Conservation (phyloP, 2,797 vertebrate species). For the Melanotaenia pygmaea region DNA sequence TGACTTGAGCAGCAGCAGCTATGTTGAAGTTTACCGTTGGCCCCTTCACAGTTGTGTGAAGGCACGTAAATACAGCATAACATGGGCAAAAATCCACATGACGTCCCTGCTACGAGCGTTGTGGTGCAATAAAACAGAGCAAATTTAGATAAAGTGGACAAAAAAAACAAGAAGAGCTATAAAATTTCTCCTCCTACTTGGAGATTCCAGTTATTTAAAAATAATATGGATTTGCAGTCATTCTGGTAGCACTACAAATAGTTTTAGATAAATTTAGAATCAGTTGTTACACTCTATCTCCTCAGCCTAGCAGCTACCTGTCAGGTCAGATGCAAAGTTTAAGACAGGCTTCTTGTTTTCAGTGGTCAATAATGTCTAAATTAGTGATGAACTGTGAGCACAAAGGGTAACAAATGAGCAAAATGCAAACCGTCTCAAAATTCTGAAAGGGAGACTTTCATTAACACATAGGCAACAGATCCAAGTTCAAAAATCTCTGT, state of each 20-base stretch:
- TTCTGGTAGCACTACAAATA: not conserved
- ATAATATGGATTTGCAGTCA: not conserved
- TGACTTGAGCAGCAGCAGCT: too few relatives aligned
- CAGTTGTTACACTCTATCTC: too few relatives aligned
- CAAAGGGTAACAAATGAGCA: too few relatives aligned
- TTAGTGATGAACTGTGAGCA: too few relatives aligned
- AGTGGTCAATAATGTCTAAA: too few relatives aligned
- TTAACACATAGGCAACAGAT: not conserved
- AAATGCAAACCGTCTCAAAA: too few relatives aligned
- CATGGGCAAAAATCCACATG: not conserved
- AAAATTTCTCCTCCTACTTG: not conserved
- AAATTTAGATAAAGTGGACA: not conserved
- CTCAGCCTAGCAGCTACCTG: constrained; percentile 1
- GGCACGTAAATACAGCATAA: too few relatives aligned
- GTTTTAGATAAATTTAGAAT: too few relatives aligned
- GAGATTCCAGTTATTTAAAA: not conserved
- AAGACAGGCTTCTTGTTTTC: not conserved
- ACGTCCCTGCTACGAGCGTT: not conserved
- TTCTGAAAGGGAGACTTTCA: too few relatives aligned
- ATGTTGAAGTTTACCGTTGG: too few relatives aligned
- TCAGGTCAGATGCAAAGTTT: not conserved
- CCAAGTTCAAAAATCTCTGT: not conserved
- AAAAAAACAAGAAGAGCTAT: not conserved
- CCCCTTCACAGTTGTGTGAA: too few relatives aligned
- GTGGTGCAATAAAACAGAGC: not conserved